Conservation (phyloP, 2,113 vertebrate species). For the Brachypodius melanocephalos region DNA sequence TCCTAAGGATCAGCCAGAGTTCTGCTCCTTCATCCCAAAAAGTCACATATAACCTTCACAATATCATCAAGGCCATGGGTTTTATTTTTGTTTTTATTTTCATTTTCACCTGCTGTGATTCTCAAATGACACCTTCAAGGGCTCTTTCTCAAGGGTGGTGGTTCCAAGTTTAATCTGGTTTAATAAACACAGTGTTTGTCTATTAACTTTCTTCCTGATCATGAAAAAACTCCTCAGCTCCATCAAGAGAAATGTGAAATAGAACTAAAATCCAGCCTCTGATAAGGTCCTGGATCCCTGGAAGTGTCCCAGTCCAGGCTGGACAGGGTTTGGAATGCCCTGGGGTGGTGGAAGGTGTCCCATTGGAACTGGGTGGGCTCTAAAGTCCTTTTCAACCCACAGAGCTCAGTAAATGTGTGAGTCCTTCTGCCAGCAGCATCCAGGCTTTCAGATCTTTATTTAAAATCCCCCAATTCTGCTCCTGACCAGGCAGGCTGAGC, state of each 20-base stretch:
- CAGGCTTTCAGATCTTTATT: not conserved
- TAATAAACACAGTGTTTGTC: not conserved
- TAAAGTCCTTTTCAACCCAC: not conserved
- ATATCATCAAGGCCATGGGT: not conserved
- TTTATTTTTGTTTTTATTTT: not conserved
- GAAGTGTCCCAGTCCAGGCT: not conserved
- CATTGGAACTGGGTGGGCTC: not conserved
- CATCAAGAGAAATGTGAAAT: not conserved
- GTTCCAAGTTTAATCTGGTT: not conserved
- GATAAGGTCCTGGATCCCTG: not conserved
- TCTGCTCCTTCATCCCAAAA: not conserved
- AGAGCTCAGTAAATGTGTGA: not conserved
- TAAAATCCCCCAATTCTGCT: not conserved
- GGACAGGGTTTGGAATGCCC: not conserved
- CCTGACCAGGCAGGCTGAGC: not conserved
- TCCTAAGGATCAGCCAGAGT: not conserved
- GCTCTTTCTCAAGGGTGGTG: not conserved
- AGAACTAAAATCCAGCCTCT: not conserved
- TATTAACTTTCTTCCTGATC: not conserved
- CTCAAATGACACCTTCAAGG: not conserved
- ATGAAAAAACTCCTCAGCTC: not conserved
- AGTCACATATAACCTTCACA: not conserved
- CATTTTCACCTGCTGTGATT: conserved; percentile 9
- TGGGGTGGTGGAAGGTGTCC: not conserved
- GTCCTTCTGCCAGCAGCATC: not conserved